Evolutionary conservation across 2,113 vertebrate species (phyloP).

Genomic region (Cyphomyrus plagiostoma): DNA sequence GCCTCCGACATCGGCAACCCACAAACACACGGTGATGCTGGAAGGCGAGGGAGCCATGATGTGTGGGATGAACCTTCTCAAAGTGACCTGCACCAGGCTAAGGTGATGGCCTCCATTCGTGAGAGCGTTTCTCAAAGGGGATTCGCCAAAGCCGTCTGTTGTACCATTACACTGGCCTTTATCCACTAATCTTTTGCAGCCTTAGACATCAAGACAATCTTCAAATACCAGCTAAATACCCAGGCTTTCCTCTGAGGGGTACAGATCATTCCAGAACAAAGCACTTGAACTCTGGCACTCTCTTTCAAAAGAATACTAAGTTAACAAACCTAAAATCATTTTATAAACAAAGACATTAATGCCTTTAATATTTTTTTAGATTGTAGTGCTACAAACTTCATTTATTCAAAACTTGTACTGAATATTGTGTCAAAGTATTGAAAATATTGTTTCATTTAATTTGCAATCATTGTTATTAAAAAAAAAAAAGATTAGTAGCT

Average conservation of each 20-base stretch:
- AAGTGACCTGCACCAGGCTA: not conserved
- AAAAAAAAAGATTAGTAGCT: not conserved
- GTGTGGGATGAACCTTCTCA: not conserved
- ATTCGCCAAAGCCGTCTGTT: not conserved
- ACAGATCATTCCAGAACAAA: not conserved
- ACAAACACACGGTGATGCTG: conserved; percentile 6
- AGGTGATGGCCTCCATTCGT: not conserved
- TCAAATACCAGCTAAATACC: not conserved
- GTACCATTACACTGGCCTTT: not conserved
- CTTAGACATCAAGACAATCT: conserved; percentile 1
- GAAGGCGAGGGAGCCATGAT: not conserved
- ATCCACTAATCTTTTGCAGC: conserved; percentile 2
- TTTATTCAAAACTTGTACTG: not conserved
- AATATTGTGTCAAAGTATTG: not conserved
- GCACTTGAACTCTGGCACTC: not conserved
- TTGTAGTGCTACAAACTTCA: not conserved
- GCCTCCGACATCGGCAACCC: not conserved
- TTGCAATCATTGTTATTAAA: not conserved
- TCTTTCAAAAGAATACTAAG: not conserved
- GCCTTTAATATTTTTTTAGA: not conserved
- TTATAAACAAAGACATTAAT: not conserved
- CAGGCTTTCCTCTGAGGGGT: not conserved
- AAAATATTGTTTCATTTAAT: not conserved
- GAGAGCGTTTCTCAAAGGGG: not conserved
- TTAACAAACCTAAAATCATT: not conserved